Base-by-base conservation (phyloP, 2,797 vertebrate genomes). In the Girardinus metallicus region DNA sequence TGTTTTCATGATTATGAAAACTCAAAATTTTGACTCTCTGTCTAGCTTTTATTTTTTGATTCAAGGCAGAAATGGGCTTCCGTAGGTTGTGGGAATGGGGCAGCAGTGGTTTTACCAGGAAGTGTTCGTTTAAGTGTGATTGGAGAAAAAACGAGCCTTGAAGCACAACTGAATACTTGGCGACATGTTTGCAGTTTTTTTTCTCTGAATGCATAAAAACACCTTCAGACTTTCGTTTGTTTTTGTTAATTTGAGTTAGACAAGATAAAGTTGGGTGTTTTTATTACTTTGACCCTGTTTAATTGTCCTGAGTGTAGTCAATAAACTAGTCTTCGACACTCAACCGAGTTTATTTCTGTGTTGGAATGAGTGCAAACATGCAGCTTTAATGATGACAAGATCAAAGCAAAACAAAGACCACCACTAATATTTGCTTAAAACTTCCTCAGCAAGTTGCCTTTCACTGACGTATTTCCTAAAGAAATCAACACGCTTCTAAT, bases 291-390 rank as follows among this genome's bases (percentile, higher is more conserved):
- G 49, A 7, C n/a, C 75, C 23, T 75, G 84, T 91, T 92, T 86
- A 73, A 83, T 91, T 81, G 87, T 85, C 36, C 49, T 80, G 34
- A 84, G 81, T 85, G 68, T 78, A 80, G 81, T 81, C 72, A 93
- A 87, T 92, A 90, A 93, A 90, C 77, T 64, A 0, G 83, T 66
- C 34, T 64, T 49, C 41, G 0, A 13, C 36, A 41, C 55, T 23
- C 39, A 44, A 29, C 36, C 11, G 62, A 36, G 9, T 21, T 23
- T 66, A 16, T 23, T 23, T 39, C 8, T 66, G 21, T 23, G 18
- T 36, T 62, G 29, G 57, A 31, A 66, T 66, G 34, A 66, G 8
- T 21, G 6, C 8, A 39, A 23, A 66, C 62, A 36, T 66, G 16
- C 16, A 21, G 39, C 62, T 66, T 39, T 39, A 66, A 18, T 39